Base-by-base conservation (phyloP, 1,140 invertebrate genomes). In the Spodoptera litura region DNA sequence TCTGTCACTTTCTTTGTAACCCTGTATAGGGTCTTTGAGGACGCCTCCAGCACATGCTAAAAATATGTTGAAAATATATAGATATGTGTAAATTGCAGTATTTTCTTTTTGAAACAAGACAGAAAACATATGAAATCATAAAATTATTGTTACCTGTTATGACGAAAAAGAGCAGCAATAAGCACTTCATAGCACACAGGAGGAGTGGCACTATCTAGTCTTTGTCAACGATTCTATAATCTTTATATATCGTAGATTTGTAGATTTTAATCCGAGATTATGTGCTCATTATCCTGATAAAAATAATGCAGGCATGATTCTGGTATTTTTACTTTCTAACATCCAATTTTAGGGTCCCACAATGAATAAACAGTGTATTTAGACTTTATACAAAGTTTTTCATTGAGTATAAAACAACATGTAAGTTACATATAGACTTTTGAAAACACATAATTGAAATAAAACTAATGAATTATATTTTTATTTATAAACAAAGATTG, bases 1-100 rank as follows among this genome's bases (percentile, higher is more conserved):
- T 58, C 86, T 84, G 64, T 83, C 82, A 8, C 79, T 79, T 53
- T 80, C 78, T 59, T 78, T 53, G 61, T 85, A 83, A 73, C 71
- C 83, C 58, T 62, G 44, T 2, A 55, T 6, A 49, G 59, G 56
- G 31, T 78, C 10, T 38, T 35, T 49, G 12, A 81, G 38, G 31
- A 49, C 77, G 55, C 55, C 72, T 44, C 71, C 71, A 49, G 73
- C 10, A 78, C 15, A 75, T 11, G 59, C 76, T 81, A 13, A 31
- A 44, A 52, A 25, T 8, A 68, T 49, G 15, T 66, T 0, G 5
- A 64, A 44, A 52, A 25, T 8, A 68, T 49, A 9, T 66, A 9
- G 5, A 64, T 31, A 31, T 31, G 31, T 31, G 31, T 31, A 31
- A 31, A 3, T 31, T 31, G 31, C 31, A 31, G 31, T 56, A 20